Conservation (phyloP, 2,888 invertebrate species). For the Caenorhabditis imperialis region DNA sequence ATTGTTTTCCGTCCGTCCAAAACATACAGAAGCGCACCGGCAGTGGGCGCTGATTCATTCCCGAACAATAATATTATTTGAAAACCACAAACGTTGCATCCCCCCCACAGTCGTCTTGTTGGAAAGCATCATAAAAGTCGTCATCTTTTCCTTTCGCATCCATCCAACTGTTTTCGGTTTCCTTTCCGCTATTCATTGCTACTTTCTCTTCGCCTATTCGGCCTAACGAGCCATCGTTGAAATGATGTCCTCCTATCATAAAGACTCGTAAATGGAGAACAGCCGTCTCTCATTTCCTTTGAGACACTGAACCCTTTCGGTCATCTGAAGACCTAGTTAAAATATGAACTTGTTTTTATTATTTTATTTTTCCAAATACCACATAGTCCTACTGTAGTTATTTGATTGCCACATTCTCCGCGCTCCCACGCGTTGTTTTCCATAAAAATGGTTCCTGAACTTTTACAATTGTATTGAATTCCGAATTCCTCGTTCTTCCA, state of each 20-base stretch:
- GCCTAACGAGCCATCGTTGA: background rate
- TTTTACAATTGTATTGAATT: background rate
- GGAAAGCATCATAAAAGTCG: slow-evolving; percentile 15
- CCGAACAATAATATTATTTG: background rate
- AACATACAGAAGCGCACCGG: slow-evolving; percentile 36
- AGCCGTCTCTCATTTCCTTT: too few species aligned
- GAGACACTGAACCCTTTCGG: too few species aligned
- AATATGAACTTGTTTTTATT: too few species aligned
- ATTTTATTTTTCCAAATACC: background rate
- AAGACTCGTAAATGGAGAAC: too few species aligned
- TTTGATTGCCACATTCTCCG: slow-evolving; percentile 7
- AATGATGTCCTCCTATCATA: too few species aligned
- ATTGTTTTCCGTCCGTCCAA: slow-evolving; percentile 9
- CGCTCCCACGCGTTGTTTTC: too few species aligned
- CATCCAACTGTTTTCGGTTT: background rate
- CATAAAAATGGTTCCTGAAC: background rate
- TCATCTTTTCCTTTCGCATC: too few species aligned
- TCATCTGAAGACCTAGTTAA: too few species aligned
- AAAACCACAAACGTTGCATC: background rate
- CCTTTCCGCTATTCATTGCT: background rate
- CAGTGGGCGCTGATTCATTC: slow-evolving; percentile 23
- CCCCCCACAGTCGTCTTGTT: too few species aligned
- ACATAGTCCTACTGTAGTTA: slow-evolving; percentile 9
- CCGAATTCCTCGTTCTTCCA: slow-evolving; percentile 34
- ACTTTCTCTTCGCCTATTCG: too few species aligned